A percentile compares a stretch with the other conserved stretches of the same genome.
These are phyloP conservation scores for Tarsius wallacei DNA, from an alignment of 2,797 vertebrate genomes.

Conservation along the genomic window DNA sequence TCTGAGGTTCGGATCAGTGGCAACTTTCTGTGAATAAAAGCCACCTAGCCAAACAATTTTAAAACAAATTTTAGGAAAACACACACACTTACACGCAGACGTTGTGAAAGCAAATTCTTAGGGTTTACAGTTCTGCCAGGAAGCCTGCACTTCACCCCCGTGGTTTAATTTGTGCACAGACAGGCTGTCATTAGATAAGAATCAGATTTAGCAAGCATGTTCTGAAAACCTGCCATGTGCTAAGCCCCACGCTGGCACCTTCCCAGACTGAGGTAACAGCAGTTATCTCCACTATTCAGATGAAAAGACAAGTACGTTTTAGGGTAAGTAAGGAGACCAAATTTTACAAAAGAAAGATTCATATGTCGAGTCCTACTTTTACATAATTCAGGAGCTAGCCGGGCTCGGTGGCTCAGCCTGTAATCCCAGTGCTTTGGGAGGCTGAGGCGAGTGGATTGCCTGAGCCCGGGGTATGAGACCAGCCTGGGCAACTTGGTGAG, in stretches of 20 bases:
- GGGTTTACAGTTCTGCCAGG: neutral
- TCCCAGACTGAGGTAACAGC: neutral
- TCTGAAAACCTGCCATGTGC: neutral
- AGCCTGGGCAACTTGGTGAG: no score
- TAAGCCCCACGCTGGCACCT: neutral
- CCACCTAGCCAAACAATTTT: slow-evolving; percentile 93
- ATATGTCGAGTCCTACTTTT: neutral
- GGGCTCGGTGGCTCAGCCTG: no score
- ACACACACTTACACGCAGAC: neutral
- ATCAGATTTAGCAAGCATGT: neutral
- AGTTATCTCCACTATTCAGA: neutral
- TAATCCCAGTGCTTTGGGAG: no score
- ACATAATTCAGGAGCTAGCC: neutral
- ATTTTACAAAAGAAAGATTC: slow-evolving; percentile 22
- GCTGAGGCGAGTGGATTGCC: no score
- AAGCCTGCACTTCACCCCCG: neutral
- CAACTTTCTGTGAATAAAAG: slow-evolving; percentile 96
- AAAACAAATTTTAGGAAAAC: slow-evolving; percentile 61
- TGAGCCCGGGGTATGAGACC: no score
- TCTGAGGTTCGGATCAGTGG: slow-evolving; percentile 90
- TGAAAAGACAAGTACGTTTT: neutral
- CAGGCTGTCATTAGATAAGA: neutral
- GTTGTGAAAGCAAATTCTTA: slow-evolving; percentile 49
- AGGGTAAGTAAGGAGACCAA: neutral
- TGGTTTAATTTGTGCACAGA: neutral